These are phyloP conservation scores for Tenthredo amoena DNA, from an alignment of 2,888 invertebrate species.

Conservation along the genomic window DNA sequence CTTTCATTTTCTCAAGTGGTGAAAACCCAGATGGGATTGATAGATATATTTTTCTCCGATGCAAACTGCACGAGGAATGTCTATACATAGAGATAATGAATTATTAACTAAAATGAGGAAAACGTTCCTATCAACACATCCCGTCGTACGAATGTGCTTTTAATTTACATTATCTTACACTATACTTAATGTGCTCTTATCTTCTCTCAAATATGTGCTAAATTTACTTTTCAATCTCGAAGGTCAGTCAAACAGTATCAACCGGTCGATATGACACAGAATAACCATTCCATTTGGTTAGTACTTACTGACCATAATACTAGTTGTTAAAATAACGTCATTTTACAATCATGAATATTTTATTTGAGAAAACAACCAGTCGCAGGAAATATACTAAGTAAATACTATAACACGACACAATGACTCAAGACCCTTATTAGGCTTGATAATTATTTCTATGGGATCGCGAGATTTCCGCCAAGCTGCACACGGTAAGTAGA, in stretches of 20 bases:
- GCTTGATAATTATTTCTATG: neutral
- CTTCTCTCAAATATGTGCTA: neutral
- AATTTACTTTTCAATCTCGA: neutral
- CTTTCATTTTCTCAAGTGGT: neutral
- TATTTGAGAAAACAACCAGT: neutral
- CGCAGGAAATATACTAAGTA: neutral
- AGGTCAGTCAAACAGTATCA: neutral
- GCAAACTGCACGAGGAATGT: neutral
- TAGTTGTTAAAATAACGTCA: neutral
- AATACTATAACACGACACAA: neutral
- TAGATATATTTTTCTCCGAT: neutral
- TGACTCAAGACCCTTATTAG: neutral
- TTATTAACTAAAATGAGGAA: neutral
- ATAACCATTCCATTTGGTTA: neutral
- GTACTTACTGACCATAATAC: neutral
- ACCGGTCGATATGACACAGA: neutral
- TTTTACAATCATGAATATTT: neutral
- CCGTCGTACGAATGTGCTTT: neutral
- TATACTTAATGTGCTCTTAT: neutral
- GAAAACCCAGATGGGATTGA: slow-evolving; percentile 19
- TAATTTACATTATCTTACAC: neutral
- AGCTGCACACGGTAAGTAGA: neutral
- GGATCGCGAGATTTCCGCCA: neutral
- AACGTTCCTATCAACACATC: neutral
- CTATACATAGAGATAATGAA: neutral